These are phyloP conservation scores for Psammodynastes pulverulentus DNA, from an alignment of 2,113 vertebrate species.

Conservation along the genomic window DNA sequence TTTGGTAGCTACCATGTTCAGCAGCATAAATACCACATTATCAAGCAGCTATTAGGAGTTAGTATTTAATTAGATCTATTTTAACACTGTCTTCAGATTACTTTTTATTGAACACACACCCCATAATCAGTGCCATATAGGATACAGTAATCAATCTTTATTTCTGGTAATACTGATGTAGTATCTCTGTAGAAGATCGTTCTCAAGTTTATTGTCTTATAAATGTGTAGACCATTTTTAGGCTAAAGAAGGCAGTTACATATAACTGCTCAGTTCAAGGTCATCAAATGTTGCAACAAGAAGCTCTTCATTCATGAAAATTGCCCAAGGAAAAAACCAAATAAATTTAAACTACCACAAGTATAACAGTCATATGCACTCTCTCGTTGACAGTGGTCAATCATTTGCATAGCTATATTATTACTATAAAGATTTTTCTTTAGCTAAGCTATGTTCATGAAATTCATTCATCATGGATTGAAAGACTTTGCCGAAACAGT, in stretches of 20 bases:
- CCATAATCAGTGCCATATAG: not conserved
- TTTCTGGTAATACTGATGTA: not conserved
- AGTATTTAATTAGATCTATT: not conserved
- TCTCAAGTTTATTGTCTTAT: not conserved
- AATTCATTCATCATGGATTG: not conserved
- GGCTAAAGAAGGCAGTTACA: not conserved
- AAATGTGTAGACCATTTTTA: not conserved
- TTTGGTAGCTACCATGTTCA: not conserved
- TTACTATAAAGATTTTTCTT: not conserved
- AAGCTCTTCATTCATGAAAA: not conserved
- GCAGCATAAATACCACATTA: not conserved
- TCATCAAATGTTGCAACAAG: not conserved
- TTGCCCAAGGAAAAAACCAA: not conserved
- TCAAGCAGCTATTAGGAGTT: not conserved
- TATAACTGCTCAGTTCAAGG: not conserved
- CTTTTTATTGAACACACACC: not conserved
- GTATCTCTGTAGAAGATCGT: not conserved
- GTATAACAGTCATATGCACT: not conserved
- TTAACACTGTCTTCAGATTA: not conserved
- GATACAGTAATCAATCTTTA: not conserved
- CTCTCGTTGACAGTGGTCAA: not conserved
- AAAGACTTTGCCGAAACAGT: not conserved
- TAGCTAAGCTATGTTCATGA: not conserved
- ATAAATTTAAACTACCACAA: not conserved
- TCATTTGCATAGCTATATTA: not conserved